A percentile compares a stretch with the other conserved stretches of the same genome.
These are phyloP conservation scores for Pangasianodon hypophthalmus DNA, from an alignment of 2,113 vertebrate species.

Conservation along the genomic window DNA sequence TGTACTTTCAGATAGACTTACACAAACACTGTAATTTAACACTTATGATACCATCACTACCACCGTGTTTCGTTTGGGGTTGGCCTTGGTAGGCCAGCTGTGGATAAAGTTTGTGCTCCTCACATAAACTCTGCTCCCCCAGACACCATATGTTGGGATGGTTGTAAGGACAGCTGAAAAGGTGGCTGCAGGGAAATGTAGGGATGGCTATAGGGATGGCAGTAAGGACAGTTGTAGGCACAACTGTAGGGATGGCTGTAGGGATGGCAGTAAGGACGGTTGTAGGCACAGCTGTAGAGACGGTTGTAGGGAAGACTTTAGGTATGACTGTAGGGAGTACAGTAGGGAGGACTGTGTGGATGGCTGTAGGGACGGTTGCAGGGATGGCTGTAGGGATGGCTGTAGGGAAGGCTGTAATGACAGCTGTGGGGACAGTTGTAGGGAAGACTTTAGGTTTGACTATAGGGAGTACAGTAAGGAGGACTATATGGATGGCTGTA, in stretches of 20 bases:
- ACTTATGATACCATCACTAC: neutral
- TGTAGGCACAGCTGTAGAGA: neutral
- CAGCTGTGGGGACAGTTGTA: neutral
- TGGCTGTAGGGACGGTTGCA: neutral
- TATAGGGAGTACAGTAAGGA: neutral
- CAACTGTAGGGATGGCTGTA: neutral
- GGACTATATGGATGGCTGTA: neutral
- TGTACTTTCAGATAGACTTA: neutral
- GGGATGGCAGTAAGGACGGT: neutral
- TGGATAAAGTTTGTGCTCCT: neutral
- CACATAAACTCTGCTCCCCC: too few species aligned
- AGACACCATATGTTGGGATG: neutral
- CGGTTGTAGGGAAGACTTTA: neutral
- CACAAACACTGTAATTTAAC: neutral
- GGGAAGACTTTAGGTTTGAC: neutral
- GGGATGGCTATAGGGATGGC: neutral
- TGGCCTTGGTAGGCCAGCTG: neutral
- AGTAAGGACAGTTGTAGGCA: neutral
- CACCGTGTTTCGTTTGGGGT: neutral
- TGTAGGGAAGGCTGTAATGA: neutral
- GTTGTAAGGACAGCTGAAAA: neutral
- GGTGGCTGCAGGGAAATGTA: neutral
- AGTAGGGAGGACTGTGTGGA: neutral
- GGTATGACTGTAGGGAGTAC: neutral
- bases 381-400: neutral